Base-by-base conservation (phyloP, 2,797 vertebrate species). In the Xiphorhynchus erythropygius region DNA sequence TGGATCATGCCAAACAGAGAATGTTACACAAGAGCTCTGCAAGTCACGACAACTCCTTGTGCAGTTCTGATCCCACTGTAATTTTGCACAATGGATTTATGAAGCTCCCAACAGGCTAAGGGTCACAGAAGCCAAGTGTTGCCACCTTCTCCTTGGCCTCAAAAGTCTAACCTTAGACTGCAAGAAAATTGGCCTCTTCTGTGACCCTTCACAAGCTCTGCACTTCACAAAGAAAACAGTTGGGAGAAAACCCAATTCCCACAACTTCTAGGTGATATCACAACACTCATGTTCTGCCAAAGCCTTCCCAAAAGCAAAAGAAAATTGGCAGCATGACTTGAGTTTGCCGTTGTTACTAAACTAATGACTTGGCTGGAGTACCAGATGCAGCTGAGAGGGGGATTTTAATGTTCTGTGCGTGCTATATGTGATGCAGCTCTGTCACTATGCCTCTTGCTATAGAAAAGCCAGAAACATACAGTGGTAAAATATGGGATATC, bases 281-380 rank as follows among this genome's bases (percentile, higher is more conserved):
- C 24, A 84, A 64, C 21, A 47, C 11, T 47, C 0, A 0, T 41
- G 25, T 55, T 93, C 73, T 39, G 39, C 59, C 65, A 86, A 65
- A 88, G 70, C 24, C n/a, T 73, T 78, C n/a, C 32, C 25, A 71
- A 78, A 89, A 75, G n/a, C 41, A 91, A 41, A 81, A 60, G 28
- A 70, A 75, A 47, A 75, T n/a, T 50, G 37, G 56, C 59, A 75
- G 83, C 35, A 10, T 24, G 18, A 57, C 59, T 86, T 37, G 64
- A 69, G 25, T 75, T 81, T 89, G 57, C 65, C 91, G 73, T 42
- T 81, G 50, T 57, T 73, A 37, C 46, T 90, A 50, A 90, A 46
- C 44, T 64, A 63, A 47, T 1, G 3, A 44, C 42, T 83, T 52
- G 37, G 39, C 77, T 69, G 52, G 25, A 70, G 28, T 35, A 52